Conservation (phyloP, 1,140 invertebrate species). For the Sweltsa coloradensis region DNA sequence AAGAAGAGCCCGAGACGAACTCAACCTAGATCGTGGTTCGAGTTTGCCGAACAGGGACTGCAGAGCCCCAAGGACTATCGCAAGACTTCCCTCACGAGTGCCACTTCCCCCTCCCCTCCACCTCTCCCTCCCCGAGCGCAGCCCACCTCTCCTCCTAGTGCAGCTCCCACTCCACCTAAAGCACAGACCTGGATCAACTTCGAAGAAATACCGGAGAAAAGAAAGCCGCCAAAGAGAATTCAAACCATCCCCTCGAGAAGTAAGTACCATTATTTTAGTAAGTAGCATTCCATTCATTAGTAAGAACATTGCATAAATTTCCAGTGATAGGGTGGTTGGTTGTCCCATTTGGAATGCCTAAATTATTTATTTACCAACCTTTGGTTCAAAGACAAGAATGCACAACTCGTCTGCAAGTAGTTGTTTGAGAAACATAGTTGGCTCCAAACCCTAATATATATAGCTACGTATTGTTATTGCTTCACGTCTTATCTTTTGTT, state of each 20-base stretch:
- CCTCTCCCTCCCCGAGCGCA: conserved; percentile 14
- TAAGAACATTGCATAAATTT: too few species aligned
- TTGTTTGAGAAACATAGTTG: too few species aligned
- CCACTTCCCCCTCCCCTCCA: conserved; percentile 10
- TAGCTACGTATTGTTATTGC: too few species aligned
- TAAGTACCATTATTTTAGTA: conserved; percentile 26
- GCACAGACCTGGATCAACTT: conserved; percentile 88
- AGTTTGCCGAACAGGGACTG: conserved; percentile 41
- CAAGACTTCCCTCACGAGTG: conserved; percentile 15
- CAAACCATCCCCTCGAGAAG: conserved; percentile 49
- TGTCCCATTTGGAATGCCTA: too few species aligned
- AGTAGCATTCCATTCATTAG: conserved; percentile 24
- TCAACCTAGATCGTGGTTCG: conserved; percentile 34
- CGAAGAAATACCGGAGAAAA: conserved; percentile 67
- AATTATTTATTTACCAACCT: too few species aligned
- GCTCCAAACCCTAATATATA: too few species aligned
- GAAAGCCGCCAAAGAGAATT: conserved; percentile 64
- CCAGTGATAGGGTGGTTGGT: too few species aligned
- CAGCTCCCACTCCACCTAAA: conserved; percentile 9
- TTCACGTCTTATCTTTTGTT: too few species aligned
- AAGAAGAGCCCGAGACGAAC: conserved; percentile 14
- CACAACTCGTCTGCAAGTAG: too few species aligned
- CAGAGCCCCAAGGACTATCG: conserved; percentile 27
- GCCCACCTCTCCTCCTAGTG: conserved; percentile 6
- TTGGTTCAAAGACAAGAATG: too few species aligned